Base-by-base conservation (phyloP, 2,888 invertebrate species). In the Nymphalis urticae region DNA sequence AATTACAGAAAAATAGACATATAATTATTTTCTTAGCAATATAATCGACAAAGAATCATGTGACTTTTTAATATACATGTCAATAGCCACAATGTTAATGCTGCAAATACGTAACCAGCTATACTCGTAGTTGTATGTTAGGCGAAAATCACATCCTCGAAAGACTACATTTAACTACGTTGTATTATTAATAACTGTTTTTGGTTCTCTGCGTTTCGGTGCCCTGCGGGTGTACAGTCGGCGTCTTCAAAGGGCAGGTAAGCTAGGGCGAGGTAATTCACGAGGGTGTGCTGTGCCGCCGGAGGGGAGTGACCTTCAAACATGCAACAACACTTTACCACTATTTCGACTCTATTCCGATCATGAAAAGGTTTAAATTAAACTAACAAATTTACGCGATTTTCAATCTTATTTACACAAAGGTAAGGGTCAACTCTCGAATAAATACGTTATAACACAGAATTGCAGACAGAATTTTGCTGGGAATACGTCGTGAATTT, bases 201-300 rank as follows among this genome's bases (percentile, higher is more conserved):
- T 13, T 42, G 42, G 42, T 6, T 62, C 10, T 42, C 19, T 66
- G 32, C 21, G 10, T 58, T 6, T 36, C 48, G 32, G 54, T 53
- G 47, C 62, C 79, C 73, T 79, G 75, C 69, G 75, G 77, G 76
- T 81, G 82, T 73, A 74, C 85, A 75, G 75, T 71, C 84, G 82
- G 83, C 82, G 77, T 83, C 82, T 85, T 85, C 86, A 89, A 89
- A 89, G 86, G 84, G 81, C 90, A 90, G 91, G 91, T 90, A 85
- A 81, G 54, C 32, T 56, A 56, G 85, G 86, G 86, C 75, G 85
- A 83, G 85, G 83, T 85, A 85, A 86, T 85, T 85, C 77, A 75
- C 74, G 70, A 78, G 77, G 76, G 75, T 54, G 59, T 71, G 64
- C 69, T 79, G 62, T 81, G 80, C 83, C 65, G 67, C 80, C 81